These are phyloP conservation scores for Drosophila longiperda DNA, from an alignment of 2,888 invertebrate species.

Conservation along the genomic window DNA sequence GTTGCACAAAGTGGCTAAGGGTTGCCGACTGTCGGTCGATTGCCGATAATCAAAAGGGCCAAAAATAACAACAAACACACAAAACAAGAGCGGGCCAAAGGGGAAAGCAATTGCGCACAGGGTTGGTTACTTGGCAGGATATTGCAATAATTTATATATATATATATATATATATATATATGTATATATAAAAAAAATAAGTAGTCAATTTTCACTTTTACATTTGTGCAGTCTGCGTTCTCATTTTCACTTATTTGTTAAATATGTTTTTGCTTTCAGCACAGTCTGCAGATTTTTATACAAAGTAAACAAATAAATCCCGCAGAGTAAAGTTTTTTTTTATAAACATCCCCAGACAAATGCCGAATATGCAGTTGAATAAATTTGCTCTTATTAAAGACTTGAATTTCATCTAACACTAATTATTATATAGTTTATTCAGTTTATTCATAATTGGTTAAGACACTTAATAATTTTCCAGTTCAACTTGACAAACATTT, in stretches of 20 bases:
- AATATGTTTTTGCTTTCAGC: conserved; percentile 1
- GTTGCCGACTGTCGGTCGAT: conserved; percentile 52
- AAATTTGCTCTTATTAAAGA: not conserved
- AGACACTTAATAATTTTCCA: not conserved
- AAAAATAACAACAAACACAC: conserved; percentile 1
- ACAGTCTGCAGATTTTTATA: not conserved
- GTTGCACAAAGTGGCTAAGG: conserved; percentile 41
- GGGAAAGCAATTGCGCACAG: not conserved
- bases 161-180: not conserved
- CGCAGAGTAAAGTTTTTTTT: not conserved
- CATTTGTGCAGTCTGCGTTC: not conserved
- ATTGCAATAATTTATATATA: conserved; percentile 64
- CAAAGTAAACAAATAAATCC: not conserved
- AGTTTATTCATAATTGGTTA: not conserved
- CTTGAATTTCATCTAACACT: not conserved
- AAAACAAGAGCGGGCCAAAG: conserved; percentile 23
- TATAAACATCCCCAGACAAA: not conserved
- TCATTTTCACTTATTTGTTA: conserved; percentile 35
- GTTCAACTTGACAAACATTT: not conserved
- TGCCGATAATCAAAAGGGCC: conserved; percentile 33
- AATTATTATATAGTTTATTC: not conserved
- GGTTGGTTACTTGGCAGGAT: not conserved
- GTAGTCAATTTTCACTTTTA: conserved; percentile 3
- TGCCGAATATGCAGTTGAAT: not conserved
- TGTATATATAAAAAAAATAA: not conserved